Conservation (phyloP, 2,888 invertebrate species). For the Lithodes maja region DNA sequence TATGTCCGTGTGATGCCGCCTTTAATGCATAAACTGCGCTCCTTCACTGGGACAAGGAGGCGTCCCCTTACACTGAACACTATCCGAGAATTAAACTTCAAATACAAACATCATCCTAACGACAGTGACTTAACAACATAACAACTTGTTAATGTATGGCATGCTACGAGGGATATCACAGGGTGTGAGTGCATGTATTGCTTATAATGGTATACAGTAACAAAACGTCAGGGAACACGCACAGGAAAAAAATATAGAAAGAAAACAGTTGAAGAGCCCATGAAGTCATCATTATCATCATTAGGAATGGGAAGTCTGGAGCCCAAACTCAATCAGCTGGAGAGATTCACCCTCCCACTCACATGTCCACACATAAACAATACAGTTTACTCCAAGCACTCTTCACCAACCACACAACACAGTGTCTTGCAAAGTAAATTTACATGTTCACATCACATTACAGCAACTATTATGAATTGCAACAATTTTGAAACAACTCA, state of each 20-base stretch:
- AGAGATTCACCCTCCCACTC: too few relatives aligned
- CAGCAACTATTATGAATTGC: too few relatives aligned
- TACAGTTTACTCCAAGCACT: too few relatives aligned
- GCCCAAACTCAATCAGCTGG: not conserved
- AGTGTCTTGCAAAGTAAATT: too few relatives aligned
- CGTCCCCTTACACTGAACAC: conserved; percentile 37
- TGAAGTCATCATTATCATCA: not conserved
- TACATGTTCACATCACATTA: too few relatives aligned
- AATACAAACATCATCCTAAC: conserved; percentile 46
- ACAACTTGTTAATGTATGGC: conserved; percentile 35
- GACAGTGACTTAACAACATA: conserved; percentile 46
- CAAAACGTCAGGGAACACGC: conserved; percentile 16
- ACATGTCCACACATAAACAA: too few relatives aligned
- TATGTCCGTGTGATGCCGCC: too few relatives aligned
- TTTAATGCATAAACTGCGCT: conserved; percentile 25
- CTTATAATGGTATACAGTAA: conserved; percentile 26
- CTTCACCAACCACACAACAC: too few relatives aligned
- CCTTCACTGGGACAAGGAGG: conserved; percentile 17
- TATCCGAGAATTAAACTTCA: conserved; percentile 29
- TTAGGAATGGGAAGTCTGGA: conserved; percentile 42
- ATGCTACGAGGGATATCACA: conserved; percentile 50
- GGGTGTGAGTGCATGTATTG: conserved; percentile 48
- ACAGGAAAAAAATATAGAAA: conserved; percentile 4
- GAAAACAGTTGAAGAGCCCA: not conserved
- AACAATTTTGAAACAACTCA: too few relatives aligned